These are phyloP conservation scores for Bombylius major DNA, from an alignment of 2,888 invertebrate species.

Conservation along the genomic window DNA sequence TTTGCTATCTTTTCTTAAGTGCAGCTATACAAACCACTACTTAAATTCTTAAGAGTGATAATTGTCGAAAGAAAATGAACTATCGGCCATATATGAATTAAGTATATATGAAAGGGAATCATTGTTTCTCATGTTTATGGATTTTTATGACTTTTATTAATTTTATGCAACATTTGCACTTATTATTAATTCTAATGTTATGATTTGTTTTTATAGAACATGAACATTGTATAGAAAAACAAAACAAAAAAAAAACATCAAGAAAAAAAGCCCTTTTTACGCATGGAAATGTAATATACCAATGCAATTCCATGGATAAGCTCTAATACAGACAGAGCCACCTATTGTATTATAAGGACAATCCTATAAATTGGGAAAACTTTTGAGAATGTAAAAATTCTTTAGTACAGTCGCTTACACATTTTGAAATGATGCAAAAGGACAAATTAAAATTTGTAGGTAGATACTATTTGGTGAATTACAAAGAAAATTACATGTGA, in stretches of 20 bases:
- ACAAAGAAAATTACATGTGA: too few relatives aligned
- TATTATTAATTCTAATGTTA: background rate
- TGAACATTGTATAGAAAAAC: too few relatives aligned
- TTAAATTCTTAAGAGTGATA: background rate
- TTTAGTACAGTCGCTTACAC: too few relatives aligned
- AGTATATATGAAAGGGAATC: background rate
- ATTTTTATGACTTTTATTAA: slow-evolving; percentile 5
- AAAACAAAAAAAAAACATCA: too few relatives aligned
- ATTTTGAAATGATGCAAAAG: too few relatives aligned
- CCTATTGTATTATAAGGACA: slow-evolving; percentile 3
- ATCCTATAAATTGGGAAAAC: background rate
- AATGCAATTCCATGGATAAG: background rate
- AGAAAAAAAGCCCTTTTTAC: too few relatives aligned
- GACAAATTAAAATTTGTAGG: too few relatives aligned
- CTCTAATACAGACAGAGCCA: background rate
- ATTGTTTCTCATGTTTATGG: background rate
- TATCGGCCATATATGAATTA: background rate
- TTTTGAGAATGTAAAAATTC: too few relatives aligned
- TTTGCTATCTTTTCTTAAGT: too few relatives aligned
- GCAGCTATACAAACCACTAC: too few relatives aligned
- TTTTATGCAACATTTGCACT: slow-evolving; percentile 7
- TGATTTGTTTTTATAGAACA: background rate
- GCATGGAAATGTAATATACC: background rate
- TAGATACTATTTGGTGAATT: too few relatives aligned
- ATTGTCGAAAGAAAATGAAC: slow-evolving; percentile 3